Conservation (phyloP, 2,113 vertebrate species). For the Peromyscus maniculatus region DNA sequence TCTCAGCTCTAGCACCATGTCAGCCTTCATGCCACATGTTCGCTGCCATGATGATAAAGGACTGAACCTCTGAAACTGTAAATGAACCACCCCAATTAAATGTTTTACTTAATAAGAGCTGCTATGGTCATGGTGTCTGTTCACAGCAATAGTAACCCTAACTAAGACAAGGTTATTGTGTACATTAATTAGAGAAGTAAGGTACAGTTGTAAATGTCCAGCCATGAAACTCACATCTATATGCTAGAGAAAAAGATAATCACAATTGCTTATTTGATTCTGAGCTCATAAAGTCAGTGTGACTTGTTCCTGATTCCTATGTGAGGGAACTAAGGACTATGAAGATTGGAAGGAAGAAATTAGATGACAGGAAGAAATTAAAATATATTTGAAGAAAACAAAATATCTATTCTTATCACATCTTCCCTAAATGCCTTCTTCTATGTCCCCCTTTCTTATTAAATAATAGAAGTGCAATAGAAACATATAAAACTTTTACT, state of each 20-base stretch:
- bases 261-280: background rate
- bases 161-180: background rate
- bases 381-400: background rate
- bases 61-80: background rate
- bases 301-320: background rate
- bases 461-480: conserved; percentile 12
- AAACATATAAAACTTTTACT: background rate
- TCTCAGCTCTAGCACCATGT: background rate
- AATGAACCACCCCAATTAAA: background rate
- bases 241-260: background rate
- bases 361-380: background rate
- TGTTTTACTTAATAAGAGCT: background rate
- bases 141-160: background rate
- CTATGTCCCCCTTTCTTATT: background rate
- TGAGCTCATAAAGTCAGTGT: background rate
- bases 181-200: background rate
- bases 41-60: background rate
- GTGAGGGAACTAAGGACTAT: background rate
- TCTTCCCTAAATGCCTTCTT: background rate
- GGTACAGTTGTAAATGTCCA: background rate
- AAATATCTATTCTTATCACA: background rate
- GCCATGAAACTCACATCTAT: background rate
- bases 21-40: background rate
- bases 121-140: background rate
- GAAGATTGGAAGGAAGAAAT: background rate